Evolutionary conservation across 2,888 invertebrate genomes (phyloP), one percentile per base, ranked within the genome.

Genomic region (Heliconius sara): DNA sequence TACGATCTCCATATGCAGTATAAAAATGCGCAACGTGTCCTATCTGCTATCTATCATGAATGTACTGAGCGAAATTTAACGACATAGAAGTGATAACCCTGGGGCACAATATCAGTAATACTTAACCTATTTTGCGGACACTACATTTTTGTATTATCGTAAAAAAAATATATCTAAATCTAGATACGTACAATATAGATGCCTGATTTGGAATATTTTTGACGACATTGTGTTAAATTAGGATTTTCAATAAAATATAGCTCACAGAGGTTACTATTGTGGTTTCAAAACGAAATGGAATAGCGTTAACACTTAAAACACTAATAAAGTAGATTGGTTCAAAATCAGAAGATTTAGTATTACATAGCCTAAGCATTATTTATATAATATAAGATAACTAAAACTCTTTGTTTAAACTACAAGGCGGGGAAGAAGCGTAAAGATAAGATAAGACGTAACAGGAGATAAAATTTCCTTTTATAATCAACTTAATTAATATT

Each of bases 11-110:
- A 25, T 73, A 60, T 73, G 73, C 73, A 60, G 60, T 60, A 73
- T 73, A 73, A 60, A 73, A 73, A 60, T 73, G 60, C 60, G 34
- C 73, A 73, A 73, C 73, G 73, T 60, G 73, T 73, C 73, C 39
- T 73, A 73, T 73, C 73, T 73, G 7, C 34, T 39, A 60, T 73
- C 73, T 60, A 60, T 73, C 60, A 60, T 60, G 60, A 73, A 73
- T 25, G 60, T 73, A 73, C 73, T 73, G 73, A 73, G 73, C 73
- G 73, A 73, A 73, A 39, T 73, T 78, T 78, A 77, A 79, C 80
- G 80, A 76, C 76, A 73, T 39, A 22, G 25, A 71, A 60, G 70
- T 66, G 76, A 77, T 81, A 76, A 81, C 73, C 79, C 57, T 6
- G 19, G 34, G 39, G 70, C 70, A 74, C 74, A 74, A 74, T 68